Conservation (phyloP, 1,140 invertebrate genomes). For the Achatina immaculata region DNA sequence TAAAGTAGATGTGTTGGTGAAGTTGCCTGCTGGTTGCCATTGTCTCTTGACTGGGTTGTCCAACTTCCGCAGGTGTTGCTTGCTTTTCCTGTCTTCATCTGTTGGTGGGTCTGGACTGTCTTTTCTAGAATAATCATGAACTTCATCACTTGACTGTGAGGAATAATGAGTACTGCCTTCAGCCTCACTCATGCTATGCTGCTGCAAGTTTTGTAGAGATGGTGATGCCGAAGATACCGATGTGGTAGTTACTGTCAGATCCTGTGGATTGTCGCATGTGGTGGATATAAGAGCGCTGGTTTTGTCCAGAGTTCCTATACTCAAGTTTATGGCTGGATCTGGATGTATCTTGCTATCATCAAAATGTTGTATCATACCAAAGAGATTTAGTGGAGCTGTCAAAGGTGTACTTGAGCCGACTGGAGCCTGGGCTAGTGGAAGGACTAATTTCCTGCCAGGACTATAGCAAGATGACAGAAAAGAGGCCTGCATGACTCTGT, state of each 20-base stretch:
- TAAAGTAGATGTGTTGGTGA: conserved; percentile 65
- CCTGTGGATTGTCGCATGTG: conserved; percentile 62
- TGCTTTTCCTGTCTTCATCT: conserved; percentile 67
- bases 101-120: conserved; percentile 44
- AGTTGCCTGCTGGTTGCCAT: conserved; percentile 79
- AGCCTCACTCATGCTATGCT: background rate
- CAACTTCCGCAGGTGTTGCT: conserved; percentile 80
- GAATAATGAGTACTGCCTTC: background rate
- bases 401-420: conserved; percentile 64
- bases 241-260: conserved; percentile 61
- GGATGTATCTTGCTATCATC: conserved; percentile 14
- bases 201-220: conserved; percentile 19
- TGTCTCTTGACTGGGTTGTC: conserved; percentile 91
- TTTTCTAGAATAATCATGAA: conserved; percentile 58
- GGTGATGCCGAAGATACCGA: conserved; percentile 53
- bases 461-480: conserved; percentile 52
- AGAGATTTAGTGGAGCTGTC: conserved; percentile 84
- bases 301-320: conserved; percentile 25
- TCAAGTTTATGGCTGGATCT: conserved; percentile 22
- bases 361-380: conserved; percentile 76
- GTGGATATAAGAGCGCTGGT: conserved; percentile 42
- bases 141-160: conserved; percentile 38
- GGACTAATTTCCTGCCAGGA: conserved; percentile 44
- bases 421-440: conserved; percentile 55
- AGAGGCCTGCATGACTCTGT: conserved; percentile 54